Evolutionary conservation across 2,888 invertebrate genomes (phyloP), one percentile per base, ranked within the genome.

Genomic region (Dioctria linearis): DNA sequence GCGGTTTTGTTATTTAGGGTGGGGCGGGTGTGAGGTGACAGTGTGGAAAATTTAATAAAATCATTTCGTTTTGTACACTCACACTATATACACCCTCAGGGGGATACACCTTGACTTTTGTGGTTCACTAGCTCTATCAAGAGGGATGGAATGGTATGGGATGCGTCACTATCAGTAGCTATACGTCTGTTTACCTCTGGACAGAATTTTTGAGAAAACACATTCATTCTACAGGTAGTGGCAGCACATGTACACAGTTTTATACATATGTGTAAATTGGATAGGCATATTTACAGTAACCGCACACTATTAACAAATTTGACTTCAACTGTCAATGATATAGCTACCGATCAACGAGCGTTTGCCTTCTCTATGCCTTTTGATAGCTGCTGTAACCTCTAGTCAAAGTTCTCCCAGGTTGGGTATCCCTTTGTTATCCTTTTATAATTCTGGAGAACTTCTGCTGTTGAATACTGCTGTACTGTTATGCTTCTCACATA

Each of bases 11-110:
- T 25, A 25, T 25, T 25, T 25, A 25, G 25, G 25, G 25, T 25
- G 25, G 13, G 5, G 25, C 46, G 63, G 76, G 76, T 57, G 76
- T 43, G 37, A 79, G 69, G 79, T 69, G 79, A 42, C 57, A 13
- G 59, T 51, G 43, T 57, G 79, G 79, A 79, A 79, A 79, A 79
- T 79, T 79, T 69, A 79, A 79, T 79, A 79, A 79, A 69, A 57
- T 11, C 42, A 67, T 79, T 69, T 49, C 67, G 25, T 46, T 25
- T 6, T 49, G 63, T 11, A 39, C 40, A 8, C 25, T 25, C 25
- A 25, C 25, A 25, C 25, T 25, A 25, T 25, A 5, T 6, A 63
- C n/a, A 25, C 49, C n/a, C 57, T 57, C 40, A 37, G 46, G 37
- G 75, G 43, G 6, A 37, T 13, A 51, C 57, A 78, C 65, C 65